Evolutionary conservation across 2,888 invertebrate genomes (phyloP), one percentile per base, ranked within the genome.

Genomic region (Plebejus anna): DNA sequence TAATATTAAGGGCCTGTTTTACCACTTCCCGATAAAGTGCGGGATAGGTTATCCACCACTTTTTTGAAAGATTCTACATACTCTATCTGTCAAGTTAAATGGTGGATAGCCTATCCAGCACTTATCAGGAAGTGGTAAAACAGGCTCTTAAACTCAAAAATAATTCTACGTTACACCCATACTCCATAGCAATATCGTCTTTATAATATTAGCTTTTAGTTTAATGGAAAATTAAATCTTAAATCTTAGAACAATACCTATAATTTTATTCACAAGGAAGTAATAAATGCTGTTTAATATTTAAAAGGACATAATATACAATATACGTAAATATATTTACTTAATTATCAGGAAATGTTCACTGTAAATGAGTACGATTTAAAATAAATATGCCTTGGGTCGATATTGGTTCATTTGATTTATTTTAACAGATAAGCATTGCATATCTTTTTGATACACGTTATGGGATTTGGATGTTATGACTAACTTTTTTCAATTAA

Each of bases 281-380:
- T 73, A 7, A 36, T 73, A 73, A 51, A 28, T n/a, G 55, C 32
- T 73, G 47, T 72, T 73, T 51, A 73, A 73, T 55, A 73, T 73
- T 75, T 75, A 75, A 61, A 75, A 59, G 38, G 57, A 59, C 59
- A 59, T 51, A 4, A 66, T 28, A 61, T 61, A 47, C 59, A 36
- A 36, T 59, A 75, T 75, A 75, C 61, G 28, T 61, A 59, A 61
- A 59, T 75, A 75, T 75, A 75, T 75, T 36, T 75, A 32, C 13
- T 59, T 75, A n/a, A 73, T 73, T 73, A 73, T 73, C 51, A 73
- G 73, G 73, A 73, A 73, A 73, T 73, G 73, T 73, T 73, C 55
- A 72, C 72, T 47, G 11, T 42, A 72, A 47, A 47, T 72, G 28
- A 72, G 72, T n/a, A 47, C 28, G 22, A n/a, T 72, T 72, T 73